Evolutionary conservation across 2,888 invertebrate genomes (phyloP).

Genomic region (Octodonta nipae): DNA sequence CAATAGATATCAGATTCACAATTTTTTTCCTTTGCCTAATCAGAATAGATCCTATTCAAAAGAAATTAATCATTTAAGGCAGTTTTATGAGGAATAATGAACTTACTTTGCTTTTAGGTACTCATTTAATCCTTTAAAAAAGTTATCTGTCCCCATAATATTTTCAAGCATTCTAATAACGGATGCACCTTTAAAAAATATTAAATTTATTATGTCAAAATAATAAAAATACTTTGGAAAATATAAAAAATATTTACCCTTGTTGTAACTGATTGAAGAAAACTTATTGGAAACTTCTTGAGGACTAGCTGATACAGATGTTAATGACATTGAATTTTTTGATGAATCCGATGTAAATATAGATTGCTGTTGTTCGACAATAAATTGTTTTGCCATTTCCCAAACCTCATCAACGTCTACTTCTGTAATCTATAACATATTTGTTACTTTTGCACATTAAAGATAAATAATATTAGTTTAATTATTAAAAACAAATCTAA

Average conservation of each 20-base stretch:
- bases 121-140: neutral
- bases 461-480: no score
- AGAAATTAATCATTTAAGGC: no score
- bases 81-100: neutral
- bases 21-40: no score
- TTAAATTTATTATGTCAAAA: no score
- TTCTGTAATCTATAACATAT: no score
- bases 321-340: neutral
- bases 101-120: neutral
- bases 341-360: neutral
- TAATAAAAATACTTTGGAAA: neutral
- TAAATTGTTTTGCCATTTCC: neutral
- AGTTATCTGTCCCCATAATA: constrained; percentile 1
- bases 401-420: no score
- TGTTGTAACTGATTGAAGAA: neutral
- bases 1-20: no score
- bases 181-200: neutral
- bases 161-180: neutral
- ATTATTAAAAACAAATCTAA: no score
- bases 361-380: neutral
- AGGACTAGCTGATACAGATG: neutral
- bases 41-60: no score
- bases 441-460: no score
- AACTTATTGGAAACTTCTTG: neutral
- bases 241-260: no score